Base-by-base conservation (phyloP, 2,113 vertebrate species). In the Promerops cafer region DNA sequence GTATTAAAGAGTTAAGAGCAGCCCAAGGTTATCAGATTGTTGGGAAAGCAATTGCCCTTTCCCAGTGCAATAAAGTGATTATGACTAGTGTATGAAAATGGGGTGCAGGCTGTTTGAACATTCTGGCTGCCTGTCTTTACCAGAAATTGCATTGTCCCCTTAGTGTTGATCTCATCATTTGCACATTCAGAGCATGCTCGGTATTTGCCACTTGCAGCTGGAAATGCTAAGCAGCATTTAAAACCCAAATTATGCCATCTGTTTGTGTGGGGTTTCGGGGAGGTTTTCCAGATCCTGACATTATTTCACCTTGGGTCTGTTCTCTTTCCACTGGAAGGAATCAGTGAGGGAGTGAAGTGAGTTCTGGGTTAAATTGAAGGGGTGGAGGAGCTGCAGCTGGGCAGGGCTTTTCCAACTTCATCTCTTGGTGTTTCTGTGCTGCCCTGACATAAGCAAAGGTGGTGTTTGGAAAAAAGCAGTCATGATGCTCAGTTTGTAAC, bases 1-100 rank as follows among this genome's bases (percentile, higher is more conserved):
- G 97, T 96, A 76, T 91, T 94, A 95, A 93, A 96, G 97, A 97
- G 97, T 96, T 97, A 96, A 97, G 97, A 97, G 97, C 95, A 96
- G 96, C 97, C 97, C 97, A 97, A 97, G 97, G 97, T 98, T 98
- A 97, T 98, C 98, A 98, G 98, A 92, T 94, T 89, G 81, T 93
- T 97, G 68, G 76, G 95, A 96, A 97, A 97, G 98, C 94, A 96
- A 96, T 97, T 94, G 77, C 87, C 92, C 93, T 94, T 97, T 96
- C 69, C 44, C 61, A 31, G 93, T 27, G 79, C 94, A 89, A 89
- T 95, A 93, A 96, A 95, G 84, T 16, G 79, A 65, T 97, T 96
- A 74, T 53, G 96, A 94, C 40, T 45, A 35, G 79, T 47, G 72
- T 56, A 39, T 89, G 94, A 76, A 93, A 83, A 93, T 71, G 76